phyloP scores from a whole-genome alignment of 2,888 invertebrate species.

The Dynastes grantii region DNA sequence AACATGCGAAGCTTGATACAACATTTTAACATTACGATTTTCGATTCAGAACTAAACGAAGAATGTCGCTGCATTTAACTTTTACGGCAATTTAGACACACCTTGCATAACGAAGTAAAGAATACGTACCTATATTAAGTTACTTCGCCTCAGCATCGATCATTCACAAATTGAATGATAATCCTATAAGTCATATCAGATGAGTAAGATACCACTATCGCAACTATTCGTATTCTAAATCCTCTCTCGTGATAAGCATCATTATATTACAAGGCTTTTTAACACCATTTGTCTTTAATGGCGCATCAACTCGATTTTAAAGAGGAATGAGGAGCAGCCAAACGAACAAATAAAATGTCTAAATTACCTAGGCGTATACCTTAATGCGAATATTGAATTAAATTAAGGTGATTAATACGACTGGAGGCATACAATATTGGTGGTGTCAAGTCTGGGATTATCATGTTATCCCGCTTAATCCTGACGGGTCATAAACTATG shows the following conservation, averaged over 20 bases:
- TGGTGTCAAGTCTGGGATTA: slow-evolving; percentile 59
- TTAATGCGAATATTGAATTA: slow-evolving; percentile 55
- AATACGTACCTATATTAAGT: background rate
- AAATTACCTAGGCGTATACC: slow-evolving; percentile 43
- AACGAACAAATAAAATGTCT: slow-evolving; percentile 44
- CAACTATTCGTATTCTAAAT: slow-evolving; percentile 9
- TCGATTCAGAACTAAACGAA: too few relatives aligned
- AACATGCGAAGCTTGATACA: too few relatives aligned
- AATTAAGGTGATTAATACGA: slow-evolving; percentile 58
- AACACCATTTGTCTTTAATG: slow-evolving; percentile 25
- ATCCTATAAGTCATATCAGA: background rate
- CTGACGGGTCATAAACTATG: slow-evolving; percentile 60
- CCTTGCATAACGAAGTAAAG: too few relatives aligned
- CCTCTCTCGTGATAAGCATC: slow-evolving; percentile 6
- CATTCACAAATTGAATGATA: background rate
- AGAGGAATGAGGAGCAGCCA: slow-evolving; percentile 8
- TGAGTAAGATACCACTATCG: background rate
- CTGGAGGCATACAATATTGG: slow-evolving; percentile 57
- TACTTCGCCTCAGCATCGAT: background rate
- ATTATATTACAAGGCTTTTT: slow-evolving; percentile 30
- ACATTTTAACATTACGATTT: too few relatives aligned
- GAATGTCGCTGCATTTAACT: too few relatives aligned
- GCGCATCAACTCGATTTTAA: slow-evolving; percentile 22
- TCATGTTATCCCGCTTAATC: slow-evolving; percentile 61
- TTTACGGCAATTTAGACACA: too few relatives aligned